Evolutionary conservation across 2,797 vertebrate genomes (phyloP).

Genomic region (Telmatherina bonti): DNA sequence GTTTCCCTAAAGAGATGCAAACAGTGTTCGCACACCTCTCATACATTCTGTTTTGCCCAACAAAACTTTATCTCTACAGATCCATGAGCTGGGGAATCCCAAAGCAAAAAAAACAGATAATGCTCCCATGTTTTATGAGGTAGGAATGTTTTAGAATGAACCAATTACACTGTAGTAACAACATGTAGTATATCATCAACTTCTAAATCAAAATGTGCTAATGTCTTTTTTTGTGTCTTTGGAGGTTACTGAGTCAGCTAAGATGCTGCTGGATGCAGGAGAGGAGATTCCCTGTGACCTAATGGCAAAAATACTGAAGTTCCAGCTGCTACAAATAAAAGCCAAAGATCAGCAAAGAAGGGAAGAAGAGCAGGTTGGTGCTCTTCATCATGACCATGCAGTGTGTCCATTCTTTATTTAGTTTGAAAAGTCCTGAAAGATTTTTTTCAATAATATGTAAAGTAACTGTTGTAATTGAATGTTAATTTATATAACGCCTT

Average conservation of each 20-base stretch:
- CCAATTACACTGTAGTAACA: not conserved
- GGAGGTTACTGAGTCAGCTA: conserved; percentile 87
- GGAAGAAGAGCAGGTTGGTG: conserved; percentile 77
- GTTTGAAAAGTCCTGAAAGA: not conserved
- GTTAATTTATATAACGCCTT: too few species aligned
- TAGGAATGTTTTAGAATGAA: conserved; percentile 24
- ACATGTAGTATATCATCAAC: not conserved
- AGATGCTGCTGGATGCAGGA: conserved; percentile 82
- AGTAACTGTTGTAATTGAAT: too few species aligned
- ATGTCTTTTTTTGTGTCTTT: not conserved
- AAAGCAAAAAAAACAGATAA: conserved; percentile 75
- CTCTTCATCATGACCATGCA: not conserved
- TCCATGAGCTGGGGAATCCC: conserved; percentile 78
- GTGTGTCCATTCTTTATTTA: not conserved
- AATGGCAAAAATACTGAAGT: conserved; percentile 92
- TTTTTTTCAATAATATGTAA: too few species aligned
- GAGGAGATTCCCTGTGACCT: conserved; percentile 86
- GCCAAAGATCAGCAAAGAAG: conserved; percentile 82
- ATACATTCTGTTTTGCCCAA: not conserved
- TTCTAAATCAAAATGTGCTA: not conserved
- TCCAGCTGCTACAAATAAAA: conserved; percentile 89
- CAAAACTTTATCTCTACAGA: conserved; percentile 57
- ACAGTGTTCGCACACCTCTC: not conserved
- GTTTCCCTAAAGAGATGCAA: not conserved
- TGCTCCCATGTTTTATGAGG: conserved; percentile 75